These are phyloP conservation scores for Thalassarche chlororhynchos DNA, from an alignment of 2,113 vertebrate genomes.

Conservation along the genomic window DNA sequence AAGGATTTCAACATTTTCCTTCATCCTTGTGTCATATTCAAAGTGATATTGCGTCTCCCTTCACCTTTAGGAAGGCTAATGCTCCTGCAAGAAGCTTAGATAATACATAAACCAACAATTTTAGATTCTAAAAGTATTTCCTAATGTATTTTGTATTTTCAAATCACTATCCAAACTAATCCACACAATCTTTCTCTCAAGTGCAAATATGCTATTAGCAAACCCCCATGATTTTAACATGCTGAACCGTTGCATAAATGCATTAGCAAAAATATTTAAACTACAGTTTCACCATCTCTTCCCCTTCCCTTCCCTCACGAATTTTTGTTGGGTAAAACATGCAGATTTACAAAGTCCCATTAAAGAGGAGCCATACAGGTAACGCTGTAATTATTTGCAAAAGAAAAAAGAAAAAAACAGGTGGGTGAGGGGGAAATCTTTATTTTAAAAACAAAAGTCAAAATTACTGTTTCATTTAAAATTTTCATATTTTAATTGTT, in stretches of 20 bases:
- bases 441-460: not conserved
- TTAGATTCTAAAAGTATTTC: not conserved
- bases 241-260: not conserved
- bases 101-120: not conserved
- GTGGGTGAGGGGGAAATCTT: fast-evolving
- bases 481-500: not conserved
- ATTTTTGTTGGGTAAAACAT: not conserved
- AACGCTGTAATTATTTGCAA: not conserved
- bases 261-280: not conserved
- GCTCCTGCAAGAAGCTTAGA: not conserved
- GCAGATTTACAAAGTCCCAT: not conserved
- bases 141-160: not conserved
- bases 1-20: not conserved
- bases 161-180: not conserved
- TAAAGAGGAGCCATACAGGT: not conserved
- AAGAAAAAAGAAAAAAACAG: not conserved
- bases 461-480: not conserved
- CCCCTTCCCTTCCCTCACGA: not conserved
- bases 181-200: not conserved
- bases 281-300: not conserved
- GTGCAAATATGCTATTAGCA: not conserved
- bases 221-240: not conserved
- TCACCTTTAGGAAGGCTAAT: not conserved
- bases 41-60: not conserved
- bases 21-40: not conserved